These are phyloP conservation scores for Coelopa pilipes DNA, from an alignment of 2,888 invertebrate species.

Conservation along the genomic window DNA sequence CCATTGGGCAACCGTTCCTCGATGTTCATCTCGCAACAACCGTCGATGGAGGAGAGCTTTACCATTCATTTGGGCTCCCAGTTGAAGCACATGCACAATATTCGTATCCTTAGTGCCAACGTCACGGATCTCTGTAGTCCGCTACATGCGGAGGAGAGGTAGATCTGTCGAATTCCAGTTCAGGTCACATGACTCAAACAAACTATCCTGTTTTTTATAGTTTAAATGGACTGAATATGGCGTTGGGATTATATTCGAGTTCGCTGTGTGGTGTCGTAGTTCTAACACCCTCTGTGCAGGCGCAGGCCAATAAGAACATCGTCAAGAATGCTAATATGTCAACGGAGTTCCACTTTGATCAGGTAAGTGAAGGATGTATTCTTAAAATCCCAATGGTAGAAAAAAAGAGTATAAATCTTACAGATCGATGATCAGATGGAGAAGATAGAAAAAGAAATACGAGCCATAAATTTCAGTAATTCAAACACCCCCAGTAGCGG, in stretches of 20 bases:
- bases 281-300: slow-evolving; percentile 70
- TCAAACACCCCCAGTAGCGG: slow-evolving; percentile 51
- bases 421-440: slow-evolving; percentile 86
- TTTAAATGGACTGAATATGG: slow-evolving; percentile 80
- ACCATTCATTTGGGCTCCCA: slow-evolving; percentile 98
- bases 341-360: slow-evolving; percentile 93
- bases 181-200: too few relatives aligned
- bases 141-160: slow-evolving; percentile 67
- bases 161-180: neutral
- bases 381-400: neutral
- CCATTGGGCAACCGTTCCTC: slow-evolving; percentile 66
- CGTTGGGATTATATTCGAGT: slow-evolving; percentile 91
- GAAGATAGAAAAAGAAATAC: slow-evolving; percentile 72
- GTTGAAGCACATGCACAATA: slow-evolving; percentile 98
- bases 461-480: slow-evolving; percentile 60
- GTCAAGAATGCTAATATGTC: slow-evolving; percentile 70
- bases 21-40: slow-evolving; percentile 66
- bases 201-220: slow-evolving; percentile 46
- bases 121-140: slow-evolving; percentile 82
- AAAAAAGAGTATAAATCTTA: slow-evolving; percentile 24
- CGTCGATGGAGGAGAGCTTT: slow-evolving; percentile 89
- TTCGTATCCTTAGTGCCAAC: slow-evolving; percentile 88
- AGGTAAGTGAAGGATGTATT: slow-evolving; percentile 46
- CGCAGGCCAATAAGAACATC: slow-evolving; percentile 63
- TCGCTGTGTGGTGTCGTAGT: slow-evolving; percentile 90